Conservation (phyloP, 2,113 vertebrate species). For the Tretioscincus oriximinensis region DNA sequence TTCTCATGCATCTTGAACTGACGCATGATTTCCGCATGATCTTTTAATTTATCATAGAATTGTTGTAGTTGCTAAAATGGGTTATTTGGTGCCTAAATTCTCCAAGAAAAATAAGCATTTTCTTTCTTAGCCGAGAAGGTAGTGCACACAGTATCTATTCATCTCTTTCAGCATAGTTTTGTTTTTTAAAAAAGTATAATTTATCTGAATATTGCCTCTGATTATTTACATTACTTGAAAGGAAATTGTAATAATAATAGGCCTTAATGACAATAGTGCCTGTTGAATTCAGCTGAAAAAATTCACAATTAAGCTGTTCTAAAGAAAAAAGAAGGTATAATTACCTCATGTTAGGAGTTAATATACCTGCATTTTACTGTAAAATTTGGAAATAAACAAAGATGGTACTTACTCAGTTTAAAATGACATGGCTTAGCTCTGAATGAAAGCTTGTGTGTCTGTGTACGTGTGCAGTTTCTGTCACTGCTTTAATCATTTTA, state of each 20-base stretch:
- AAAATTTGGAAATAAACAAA: background rate
- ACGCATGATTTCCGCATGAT: slow-evolving; percentile 13
- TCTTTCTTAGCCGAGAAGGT: slow-evolving; percentile 1
- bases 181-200: background rate
- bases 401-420: slow-evolving; percentile 3
- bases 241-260: background rate
- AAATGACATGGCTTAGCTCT: slow-evolving; percentile 17
- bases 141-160: background rate
- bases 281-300: background rate
- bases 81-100: slow-evolving; percentile 15
- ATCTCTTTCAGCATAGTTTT: slow-evolving; percentile 1
- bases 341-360: background rate
- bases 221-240: background rate
- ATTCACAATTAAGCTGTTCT: background rate
- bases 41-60: slow-evolving; percentile 17
- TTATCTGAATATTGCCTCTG: too few relatives aligned
- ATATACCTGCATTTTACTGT: background rate
- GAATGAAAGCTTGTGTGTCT: background rate
- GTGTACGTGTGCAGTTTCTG: background rate
- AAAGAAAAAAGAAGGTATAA: background rate
- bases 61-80: slow-evolving; percentile 11
- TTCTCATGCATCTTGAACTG: slow-evolving; percentile 44
- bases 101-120: slow-evolving; percentile 18
- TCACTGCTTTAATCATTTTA: slow-evolving; percentile 22
- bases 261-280: background rate